Evolutionary conservation across 2,888 invertebrate genomes (phyloP).

Genomic region (Aromia moschata): DNA sequence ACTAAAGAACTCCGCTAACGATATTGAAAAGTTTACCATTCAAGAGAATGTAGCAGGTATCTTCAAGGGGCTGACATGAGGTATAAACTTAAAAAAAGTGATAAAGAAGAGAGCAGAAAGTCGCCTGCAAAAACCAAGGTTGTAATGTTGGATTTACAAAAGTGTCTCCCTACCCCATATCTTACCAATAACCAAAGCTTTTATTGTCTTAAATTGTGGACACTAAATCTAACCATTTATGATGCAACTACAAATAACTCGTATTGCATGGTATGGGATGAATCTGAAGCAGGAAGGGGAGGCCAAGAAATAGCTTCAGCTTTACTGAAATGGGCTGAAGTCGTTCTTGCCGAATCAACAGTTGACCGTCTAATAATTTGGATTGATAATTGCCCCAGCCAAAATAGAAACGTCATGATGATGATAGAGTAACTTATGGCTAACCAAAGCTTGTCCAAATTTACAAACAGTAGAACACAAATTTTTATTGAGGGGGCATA

Average conservation of each 20-base stretch:
- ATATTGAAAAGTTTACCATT: neutral
- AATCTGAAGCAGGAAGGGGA: constrained; percentile 36
- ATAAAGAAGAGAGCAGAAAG: neutral
- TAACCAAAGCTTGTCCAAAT: neutral
- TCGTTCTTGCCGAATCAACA: constrained; percentile 2
- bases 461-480: constrained; percentile 14
- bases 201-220: constrained; percentile 30
- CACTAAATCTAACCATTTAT: constrained; percentile 27
- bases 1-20: constrained; percentile 9
- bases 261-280: constrained; percentile 36
- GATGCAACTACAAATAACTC: constrained; percentile 26
- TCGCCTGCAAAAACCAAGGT: constrained; percentile 19
- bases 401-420: constrained; percentile 25
- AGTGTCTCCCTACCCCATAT: constrained; percentile 32
- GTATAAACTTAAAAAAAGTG: constrained; percentile 24
- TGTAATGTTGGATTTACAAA: constrained; percentile 33
- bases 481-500: constrained; percentile 24
- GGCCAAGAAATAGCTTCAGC: constrained; percentile 40
- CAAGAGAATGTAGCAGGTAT: neutral
- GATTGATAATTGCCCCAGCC: constrained; percentile 25
- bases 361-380: constrained; percentile 20
- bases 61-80: constrained; percentile 6
- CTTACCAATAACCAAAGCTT: constrained; percentile 30
- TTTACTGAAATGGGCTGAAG: constrained; percentile 34
- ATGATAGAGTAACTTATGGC: neutral